Percentiles rank a stretch among this genome's conserved stretches.
These are phyloP conservation scores for Cremastinae sp. DNA, from an alignment of 2,888 invertebrate genomes.

Conservation along the genomic window DNA sequence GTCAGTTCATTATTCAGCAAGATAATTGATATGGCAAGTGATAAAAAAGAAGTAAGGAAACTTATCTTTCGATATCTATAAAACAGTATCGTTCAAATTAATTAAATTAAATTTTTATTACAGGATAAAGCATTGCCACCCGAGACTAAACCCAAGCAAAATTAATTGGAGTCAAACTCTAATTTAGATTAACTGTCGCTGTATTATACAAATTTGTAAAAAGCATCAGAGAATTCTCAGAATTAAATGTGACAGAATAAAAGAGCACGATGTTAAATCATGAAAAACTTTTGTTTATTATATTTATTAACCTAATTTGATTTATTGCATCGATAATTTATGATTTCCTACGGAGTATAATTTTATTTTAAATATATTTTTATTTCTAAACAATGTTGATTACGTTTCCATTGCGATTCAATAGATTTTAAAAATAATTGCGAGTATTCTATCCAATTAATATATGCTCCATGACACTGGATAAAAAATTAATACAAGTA, in stretches of 20 bases:
- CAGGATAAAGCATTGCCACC: constrained; percentile 33
- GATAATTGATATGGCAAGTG: constrained; percentile 60
- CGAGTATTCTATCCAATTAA: too few relatives aligned
- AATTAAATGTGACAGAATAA: constrained; percentile 8
- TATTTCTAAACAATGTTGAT: too few relatives aligned
- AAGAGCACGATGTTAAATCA: constrained; percentile 11
- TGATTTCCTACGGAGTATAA: too few relatives aligned
- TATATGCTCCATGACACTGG: too few relatives aligned
- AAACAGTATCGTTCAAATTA: background rate
- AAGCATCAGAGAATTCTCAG: constrained; percentile 5
- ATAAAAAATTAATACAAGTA: too few relatives aligned
- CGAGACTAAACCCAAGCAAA: constrained; percentile 27
- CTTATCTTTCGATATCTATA: background rate
- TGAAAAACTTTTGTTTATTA: constrained; percentile 10
- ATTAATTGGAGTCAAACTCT: constrained; percentile 30
- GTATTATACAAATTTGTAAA: constrained; percentile 31
- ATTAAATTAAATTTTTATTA: background rate
- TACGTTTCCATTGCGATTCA: too few relatives aligned
- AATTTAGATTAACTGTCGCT: constrained; percentile 4
- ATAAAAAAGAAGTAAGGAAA: constrained; percentile 68
- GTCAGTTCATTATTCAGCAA: constrained; percentile 70
- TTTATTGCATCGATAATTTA: too few relatives aligned
- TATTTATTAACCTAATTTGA: too few relatives aligned
- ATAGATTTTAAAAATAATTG: too few relatives aligned
- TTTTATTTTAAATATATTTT: too few relatives aligned